Percentiles rank a stretch among this genome's conserved stretches.
Conservation (phyloP, 2,888 invertebrate genomes). For the Pammene aurita region DNA sequence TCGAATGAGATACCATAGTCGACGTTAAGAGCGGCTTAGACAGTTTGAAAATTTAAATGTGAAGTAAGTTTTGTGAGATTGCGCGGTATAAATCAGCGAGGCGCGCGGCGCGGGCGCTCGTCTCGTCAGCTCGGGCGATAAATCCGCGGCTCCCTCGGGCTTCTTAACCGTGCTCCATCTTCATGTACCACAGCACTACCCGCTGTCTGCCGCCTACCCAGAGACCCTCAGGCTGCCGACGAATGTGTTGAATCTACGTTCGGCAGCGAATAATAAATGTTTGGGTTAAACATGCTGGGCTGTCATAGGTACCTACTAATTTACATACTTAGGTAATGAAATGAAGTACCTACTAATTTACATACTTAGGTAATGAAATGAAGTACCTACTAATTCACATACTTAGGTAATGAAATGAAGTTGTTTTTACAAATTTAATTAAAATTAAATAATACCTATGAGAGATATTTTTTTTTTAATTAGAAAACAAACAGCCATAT, state of each 20-base stretch:
- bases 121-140: slow-evolving; percentile 72
- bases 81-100: slow-evolving; percentile 81
- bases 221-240: slow-evolving; percentile 16
- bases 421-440: too few relatives aligned
- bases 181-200: slow-evolving; percentile 53
- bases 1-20: slow-evolving; percentile 83
- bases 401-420: too few relatives aligned
- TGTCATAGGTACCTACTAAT: too few relatives aligned
- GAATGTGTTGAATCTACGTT: slow-evolving; percentile 7
- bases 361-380: too few relatives aligned
- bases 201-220: slow-evolving; percentile 28
- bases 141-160: slow-evolving; percentile 80
- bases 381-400: too few relatives aligned
- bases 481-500: too few relatives aligned
- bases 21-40: slow-evolving; percentile 83
- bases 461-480: too few relatives aligned
- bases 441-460: too few relatives aligned
- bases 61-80: slow-evolving; percentile 84
- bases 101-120: slow-evolving; percentile 56
- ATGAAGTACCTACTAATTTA: too few relatives aligned
- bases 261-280: background rate
- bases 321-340: too few relatives aligned
- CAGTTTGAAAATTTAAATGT: slow-evolving; percentile 84
- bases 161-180: slow-evolving; percentile 75
- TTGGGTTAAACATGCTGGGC: background rate